These are phyloP conservation scores for Lagorchestes hirsutus DNA, from an alignment of 2,797 vertebrate genomes.

Conservation along the genomic window DNA sequence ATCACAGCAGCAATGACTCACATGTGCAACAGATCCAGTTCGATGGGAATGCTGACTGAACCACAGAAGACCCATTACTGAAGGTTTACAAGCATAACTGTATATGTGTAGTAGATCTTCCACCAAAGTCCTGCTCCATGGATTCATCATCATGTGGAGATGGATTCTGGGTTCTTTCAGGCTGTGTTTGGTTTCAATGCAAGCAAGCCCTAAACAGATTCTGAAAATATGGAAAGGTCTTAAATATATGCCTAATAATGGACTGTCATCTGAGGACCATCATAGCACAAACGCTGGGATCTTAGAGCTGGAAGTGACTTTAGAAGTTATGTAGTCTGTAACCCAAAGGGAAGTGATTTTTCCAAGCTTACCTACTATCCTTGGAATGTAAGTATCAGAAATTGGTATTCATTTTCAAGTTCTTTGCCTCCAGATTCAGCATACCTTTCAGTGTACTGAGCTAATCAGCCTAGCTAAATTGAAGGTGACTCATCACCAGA, in stretches of 20 bases:
- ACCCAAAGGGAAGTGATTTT: neutral
- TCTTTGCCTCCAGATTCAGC: neutral
- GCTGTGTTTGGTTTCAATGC: neutral
- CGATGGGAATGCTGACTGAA: neutral
- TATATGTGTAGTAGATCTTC: neutral
- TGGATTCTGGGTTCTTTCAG: neutral
- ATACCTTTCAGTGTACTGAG: neutral
- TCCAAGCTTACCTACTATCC: neutral
- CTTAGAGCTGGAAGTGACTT: neutral
- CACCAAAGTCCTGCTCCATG: neutral
- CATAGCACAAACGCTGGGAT: neutral
- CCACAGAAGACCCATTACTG: neutral
- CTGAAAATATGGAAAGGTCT: neutral
- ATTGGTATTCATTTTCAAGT: neutral
- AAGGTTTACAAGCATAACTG: neutral
- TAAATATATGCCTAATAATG: neutral
- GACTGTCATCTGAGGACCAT: neutral
- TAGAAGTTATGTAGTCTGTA: neutral
- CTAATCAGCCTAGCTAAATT: neutral
- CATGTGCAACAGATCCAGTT: conserved; percentile 40
- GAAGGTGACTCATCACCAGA: neutral
- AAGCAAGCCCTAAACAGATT: neutral
- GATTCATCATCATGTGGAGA: neutral
- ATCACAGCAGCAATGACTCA: neutral
- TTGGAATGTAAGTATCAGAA: neutral